These are phyloP conservation scores for Aix galericulata DNA, from an alignment of 2,113 vertebrate species.

Conservation along the genomic window DNA sequence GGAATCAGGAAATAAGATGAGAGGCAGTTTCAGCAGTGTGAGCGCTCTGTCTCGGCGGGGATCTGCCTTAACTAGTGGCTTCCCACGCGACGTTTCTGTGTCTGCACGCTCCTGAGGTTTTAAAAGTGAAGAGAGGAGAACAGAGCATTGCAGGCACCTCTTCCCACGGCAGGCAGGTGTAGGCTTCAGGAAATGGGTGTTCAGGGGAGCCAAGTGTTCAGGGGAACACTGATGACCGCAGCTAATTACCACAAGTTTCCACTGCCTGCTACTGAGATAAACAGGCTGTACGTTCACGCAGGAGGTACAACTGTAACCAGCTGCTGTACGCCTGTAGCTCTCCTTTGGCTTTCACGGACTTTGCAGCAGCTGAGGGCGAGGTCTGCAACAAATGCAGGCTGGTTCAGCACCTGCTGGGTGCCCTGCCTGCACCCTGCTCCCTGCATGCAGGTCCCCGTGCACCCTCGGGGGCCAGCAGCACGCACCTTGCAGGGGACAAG, in stretches of 20 bases:
- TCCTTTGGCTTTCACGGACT: not conserved
- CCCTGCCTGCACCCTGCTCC: not conserved
- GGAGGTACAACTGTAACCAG: no score
- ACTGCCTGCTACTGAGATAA: fast-evolving
- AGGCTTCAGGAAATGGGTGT: not conserved
- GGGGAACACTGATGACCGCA: not conserved
- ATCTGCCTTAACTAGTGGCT: not conserved
- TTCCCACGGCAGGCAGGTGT: not conserved
- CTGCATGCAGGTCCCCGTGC: fast-evolving
- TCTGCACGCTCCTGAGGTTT: not conserved
- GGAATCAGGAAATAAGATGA: not conserved
- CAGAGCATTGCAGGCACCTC: not conserved
- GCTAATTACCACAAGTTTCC: not conserved
- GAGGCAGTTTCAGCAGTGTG: fast-evolving
- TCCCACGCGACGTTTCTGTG: not conserved
- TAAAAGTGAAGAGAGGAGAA: fast-evolving
- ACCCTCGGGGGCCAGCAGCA: fast-evolving
- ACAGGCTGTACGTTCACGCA: fast-evolving
- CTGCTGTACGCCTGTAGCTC: fast-evolving
- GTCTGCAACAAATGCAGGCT: fast-evolving
- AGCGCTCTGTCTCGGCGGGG: not conserved
- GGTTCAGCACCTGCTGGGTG: no score
- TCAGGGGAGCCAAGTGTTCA: not conserved
- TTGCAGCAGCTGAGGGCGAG: not conserved
- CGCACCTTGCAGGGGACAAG: not conserved